Percentiles rank a stretch among this genome's conserved stretches.
phyloP scores from a whole-genome alignment of 2,797 vertebrate species.

The Emydoidea blandingii region DNA sequence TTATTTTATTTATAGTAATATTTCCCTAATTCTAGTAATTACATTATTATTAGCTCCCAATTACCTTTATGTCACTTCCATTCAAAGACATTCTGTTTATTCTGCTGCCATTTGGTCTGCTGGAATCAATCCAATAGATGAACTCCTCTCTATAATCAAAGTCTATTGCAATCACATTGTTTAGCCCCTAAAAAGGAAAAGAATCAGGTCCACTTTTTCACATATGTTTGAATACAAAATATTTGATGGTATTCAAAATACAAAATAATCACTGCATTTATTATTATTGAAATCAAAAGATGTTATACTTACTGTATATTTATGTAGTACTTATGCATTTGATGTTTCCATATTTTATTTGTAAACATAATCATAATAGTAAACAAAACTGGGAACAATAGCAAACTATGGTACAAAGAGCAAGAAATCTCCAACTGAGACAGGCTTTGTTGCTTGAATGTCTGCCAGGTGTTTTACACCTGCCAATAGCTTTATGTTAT shows the following conservation, averaged over 20 bases:
- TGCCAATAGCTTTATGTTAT: neutral
- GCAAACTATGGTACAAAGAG: neutral
- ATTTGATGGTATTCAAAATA: neutral
- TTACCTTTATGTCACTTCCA: slow-evolving; percentile 97
- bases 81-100: slow-evolving; percentile 98
- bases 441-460: neutral
- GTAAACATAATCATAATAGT: neutral
- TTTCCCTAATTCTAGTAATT: neutral
- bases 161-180: slow-evolving; percentile 97
- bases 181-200: slow-evolving; percentile 88
- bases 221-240: slow-evolving; percentile 5
- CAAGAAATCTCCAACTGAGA: neutral
- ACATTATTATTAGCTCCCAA: slow-evolving; percentile 24
- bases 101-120: slow-evolving; percentile 94
- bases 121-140: slow-evolving; percentile 99
- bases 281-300: neutral
- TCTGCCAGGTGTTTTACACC: neutral
- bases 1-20: neutral
- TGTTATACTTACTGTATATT: neutral
- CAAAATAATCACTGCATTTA: neutral
- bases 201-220: neutral
- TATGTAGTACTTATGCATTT: neutral
- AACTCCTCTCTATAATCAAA: slow-evolving; percentile 99
- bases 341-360: neutral
- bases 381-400: neutral